Conservation (phyloP, 2,113 vertebrate genomes). For the Emydura subglobosa region DNA sequence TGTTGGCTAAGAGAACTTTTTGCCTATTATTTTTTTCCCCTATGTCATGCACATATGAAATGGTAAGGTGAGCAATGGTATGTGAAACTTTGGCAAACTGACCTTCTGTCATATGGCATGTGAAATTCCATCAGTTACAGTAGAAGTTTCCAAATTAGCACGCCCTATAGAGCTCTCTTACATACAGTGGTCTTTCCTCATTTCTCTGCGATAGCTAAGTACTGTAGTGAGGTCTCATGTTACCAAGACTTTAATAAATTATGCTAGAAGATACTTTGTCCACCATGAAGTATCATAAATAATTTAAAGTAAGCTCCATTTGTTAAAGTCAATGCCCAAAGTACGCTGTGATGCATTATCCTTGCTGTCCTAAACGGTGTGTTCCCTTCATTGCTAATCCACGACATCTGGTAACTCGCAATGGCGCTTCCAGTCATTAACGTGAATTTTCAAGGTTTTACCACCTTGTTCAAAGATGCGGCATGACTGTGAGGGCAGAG, state of each 20-base stretch:
- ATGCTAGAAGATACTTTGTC: neutral
- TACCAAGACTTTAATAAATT: neutral
- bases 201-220: rapidly evolving
- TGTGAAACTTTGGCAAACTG: neutral
- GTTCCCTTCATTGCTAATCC: rapidly evolving
- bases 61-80: neutral
- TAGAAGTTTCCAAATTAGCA: neutral
- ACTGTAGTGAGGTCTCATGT: neutral
- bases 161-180: neutral
- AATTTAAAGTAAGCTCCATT: neutral
- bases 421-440: neutral
- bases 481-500: neutral
- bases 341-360: neutral
- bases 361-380: neutral
- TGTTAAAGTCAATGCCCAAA: neutral
- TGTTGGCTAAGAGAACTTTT: neutral
- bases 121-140: neutral
- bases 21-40: constrained; percentile 34
- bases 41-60: neutral
- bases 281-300: neutral
- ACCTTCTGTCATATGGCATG: rapidly evolving
- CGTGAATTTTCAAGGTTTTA: neutral
- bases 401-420: neutral
- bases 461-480: neutral
- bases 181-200: rapidly evolving